Conservation (phyloP, 2,797 vertebrate species). For the Cercopithecus neglectus region DNA sequence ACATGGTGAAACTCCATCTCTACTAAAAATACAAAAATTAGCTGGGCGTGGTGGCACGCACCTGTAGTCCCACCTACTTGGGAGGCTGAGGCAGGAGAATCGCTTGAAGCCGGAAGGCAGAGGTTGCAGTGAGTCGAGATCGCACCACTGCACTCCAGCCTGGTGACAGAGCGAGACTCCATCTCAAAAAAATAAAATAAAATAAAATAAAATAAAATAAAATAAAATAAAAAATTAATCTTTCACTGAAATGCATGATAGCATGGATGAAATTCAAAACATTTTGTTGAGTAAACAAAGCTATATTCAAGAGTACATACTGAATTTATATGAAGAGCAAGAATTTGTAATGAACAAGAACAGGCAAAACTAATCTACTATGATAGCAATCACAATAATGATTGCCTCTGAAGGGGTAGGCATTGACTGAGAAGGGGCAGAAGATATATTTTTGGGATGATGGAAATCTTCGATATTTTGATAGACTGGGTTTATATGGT, state of each 20-base stretch:
- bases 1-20: too few relatives aligned
- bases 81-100: too few relatives aligned
- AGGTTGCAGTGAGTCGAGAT: too few relatives aligned
- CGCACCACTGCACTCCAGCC: too few relatives aligned
- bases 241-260: neutral
- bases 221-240: neutral
- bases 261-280: neutral
- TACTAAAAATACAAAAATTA: too few relatives aligned
- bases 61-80: too few relatives aligned
- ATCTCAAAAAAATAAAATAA: too few relatives aligned
- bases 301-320: neutral
- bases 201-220: too few relatives aligned
- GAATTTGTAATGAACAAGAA: neutral
- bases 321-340: neutral
- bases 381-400: neutral
- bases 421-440: neutral
- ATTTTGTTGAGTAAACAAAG: neutral
- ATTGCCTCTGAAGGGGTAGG: neutral
- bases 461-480: neutral
- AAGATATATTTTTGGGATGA: neutral
- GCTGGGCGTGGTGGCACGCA: too few relatives aligned
- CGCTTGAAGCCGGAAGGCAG: too few relatives aligned
- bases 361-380: neutral
- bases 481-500: neutral
- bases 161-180: too few relatives aligned